Percentiles rank a stretch among this genome's conserved stretches.
phyloP scores from a whole-genome alignment of 2,113 vertebrate species.

The Hemicordylus capensis region DNA sequence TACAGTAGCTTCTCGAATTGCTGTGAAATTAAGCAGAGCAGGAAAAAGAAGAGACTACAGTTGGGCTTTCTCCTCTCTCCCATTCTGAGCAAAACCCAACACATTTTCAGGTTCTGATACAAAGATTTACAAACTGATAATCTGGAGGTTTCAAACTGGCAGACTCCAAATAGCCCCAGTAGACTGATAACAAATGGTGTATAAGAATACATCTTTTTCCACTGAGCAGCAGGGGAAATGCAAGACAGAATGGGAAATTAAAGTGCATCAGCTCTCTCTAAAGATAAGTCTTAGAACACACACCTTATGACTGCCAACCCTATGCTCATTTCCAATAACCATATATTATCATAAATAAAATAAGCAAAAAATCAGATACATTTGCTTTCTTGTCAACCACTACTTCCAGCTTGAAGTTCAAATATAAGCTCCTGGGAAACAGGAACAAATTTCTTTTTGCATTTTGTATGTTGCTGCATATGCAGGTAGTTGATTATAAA shows the following conservation, averaged over 20 bases:
- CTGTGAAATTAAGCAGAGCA: neutral
- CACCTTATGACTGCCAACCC: neutral
- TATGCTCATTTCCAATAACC: neutral
- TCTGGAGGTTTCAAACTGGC: neutral
- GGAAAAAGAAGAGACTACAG: neutral
- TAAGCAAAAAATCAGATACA: neutral
- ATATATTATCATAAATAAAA: neutral
- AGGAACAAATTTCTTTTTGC: neutral
- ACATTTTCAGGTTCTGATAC: neutral
- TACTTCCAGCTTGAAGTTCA: neutral
- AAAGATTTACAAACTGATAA: neutral
- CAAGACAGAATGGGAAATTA: neutral
- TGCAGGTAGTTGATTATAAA: neutral
- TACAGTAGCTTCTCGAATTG: neutral
- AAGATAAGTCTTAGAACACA: neutral
- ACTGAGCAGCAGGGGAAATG: neutral
- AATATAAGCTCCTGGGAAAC: neutral
- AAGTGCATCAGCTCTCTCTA: neutral
- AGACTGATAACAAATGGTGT: neutral
- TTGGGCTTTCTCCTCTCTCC: no score
- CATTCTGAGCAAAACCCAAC: neutral
- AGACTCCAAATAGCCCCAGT: neutral
- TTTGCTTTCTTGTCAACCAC: neutral
- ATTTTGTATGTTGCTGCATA: neutral
- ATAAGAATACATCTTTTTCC: neutral